Evolutionary conservation across 2,113 vertebrate species (phyloP).

Genomic region (Fulica atra): DNA sequence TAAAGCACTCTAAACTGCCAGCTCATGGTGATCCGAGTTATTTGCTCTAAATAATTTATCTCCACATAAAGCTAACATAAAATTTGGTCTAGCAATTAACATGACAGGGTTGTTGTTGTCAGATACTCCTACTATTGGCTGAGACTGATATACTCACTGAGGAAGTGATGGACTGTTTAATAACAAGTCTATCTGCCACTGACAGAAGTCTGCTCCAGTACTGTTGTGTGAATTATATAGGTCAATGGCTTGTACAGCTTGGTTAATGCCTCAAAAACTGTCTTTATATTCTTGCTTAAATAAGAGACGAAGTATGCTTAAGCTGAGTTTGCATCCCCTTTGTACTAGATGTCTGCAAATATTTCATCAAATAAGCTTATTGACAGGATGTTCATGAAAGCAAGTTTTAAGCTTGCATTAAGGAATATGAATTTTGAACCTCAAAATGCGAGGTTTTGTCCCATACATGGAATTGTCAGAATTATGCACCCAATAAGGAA

Average conservation of each 20-base stretch:
- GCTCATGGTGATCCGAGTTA: constrained; percentile 1
- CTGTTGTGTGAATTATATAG: neutral
- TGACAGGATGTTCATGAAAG: neutral
- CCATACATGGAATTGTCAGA: neutral
- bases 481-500: neutral
- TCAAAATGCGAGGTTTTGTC: neutral
- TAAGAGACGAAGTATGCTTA: neutral
- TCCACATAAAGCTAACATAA: neutral
- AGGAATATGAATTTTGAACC: neutral
- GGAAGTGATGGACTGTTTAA: neutral
- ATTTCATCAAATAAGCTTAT: neutral
- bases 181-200: constrained; percentile 1
- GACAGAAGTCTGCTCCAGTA: neutral
- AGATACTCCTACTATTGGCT: neutral
- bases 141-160: neutral
- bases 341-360: constrained; percentile 24
- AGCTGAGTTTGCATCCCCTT: constrained; percentile 41
- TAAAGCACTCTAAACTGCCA: neutral
- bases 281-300: neutral
- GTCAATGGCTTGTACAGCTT: constrained; percentile 4
- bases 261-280: neutral
- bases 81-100: constrained; percentile 30
- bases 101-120: neutral
- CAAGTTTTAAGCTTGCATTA: neutral
- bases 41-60: constrained; percentile 45